A percentile compares a stretch with the other conserved stretches of the same genome.
Evolutionary conservation across 2,113 vertebrate genomes (phyloP).

Genomic region (Pangasianodon gigas): DNA sequence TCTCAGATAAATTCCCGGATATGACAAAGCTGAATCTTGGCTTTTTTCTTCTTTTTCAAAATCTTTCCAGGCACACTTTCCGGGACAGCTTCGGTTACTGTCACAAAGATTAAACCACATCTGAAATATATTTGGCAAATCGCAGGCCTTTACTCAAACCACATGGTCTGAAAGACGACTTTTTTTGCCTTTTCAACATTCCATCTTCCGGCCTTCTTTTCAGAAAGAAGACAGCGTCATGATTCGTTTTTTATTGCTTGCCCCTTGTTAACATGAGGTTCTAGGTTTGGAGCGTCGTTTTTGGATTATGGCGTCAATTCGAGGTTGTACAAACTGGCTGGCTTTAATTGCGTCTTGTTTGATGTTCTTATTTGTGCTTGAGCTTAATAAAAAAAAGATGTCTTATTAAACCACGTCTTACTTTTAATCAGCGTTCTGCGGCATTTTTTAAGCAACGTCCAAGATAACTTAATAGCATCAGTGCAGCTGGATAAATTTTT

Average conservation of each 20-base stretch:
- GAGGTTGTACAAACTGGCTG: neutral
- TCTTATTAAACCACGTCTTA: neutral
- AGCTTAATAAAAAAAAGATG: conserved; percentile 8
- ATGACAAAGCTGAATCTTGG: neutral
- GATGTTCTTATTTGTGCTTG: neutral
- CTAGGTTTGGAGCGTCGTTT: neutral
- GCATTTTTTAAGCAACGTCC: neutral
- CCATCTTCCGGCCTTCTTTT: conserved; percentile 61
- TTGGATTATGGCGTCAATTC: conserved; percentile 28
- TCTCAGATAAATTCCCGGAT: neutral
- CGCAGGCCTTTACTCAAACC: conserved; percentile 65
- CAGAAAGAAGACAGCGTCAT: conserved; percentile 56
- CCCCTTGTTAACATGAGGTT: conserved; percentile 50
- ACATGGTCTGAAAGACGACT: conserved; percentile 58
- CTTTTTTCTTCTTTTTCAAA: neutral
- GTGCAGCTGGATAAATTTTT: neutral
- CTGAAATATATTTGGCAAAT: conserved; percentile 70
- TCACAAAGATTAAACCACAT: conserved; percentile 68
- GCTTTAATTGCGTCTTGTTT: conserved; percentile 18
- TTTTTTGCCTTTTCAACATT: conserved; percentile 58
- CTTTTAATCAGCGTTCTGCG: neutral
- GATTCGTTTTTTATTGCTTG: conserved; percentile 54
- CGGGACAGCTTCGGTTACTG: conserved; percentile 66
- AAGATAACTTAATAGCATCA: neutral
- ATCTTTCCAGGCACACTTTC: conserved; percentile 50